A percentile compares a stretch with the other conserved stretches of the same genome.
Evolutionary conservation across 2,888 invertebrate species (phyloP).

Genomic region (Molanna angustata): DNA sequence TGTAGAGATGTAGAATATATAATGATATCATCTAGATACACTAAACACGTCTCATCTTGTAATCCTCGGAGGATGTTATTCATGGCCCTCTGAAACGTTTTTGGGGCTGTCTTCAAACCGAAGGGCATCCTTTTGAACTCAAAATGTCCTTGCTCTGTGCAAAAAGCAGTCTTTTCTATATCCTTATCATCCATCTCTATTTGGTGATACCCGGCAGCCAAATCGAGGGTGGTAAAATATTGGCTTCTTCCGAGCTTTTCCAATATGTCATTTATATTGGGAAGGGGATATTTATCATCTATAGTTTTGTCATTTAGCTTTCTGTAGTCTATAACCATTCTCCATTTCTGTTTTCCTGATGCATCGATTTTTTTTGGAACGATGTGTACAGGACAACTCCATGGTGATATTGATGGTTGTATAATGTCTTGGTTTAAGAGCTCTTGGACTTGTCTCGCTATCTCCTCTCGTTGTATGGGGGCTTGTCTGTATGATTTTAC

Average conservation of each 20-base stretch:
- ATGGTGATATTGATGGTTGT: conserved; percentile 24
- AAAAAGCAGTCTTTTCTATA: neutral
- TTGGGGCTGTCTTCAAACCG: neutral
- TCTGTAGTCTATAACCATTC: conserved; percentile 40
- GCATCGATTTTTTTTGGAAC: conserved; percentile 38
- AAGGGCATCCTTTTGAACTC: conserved; percentile 5
- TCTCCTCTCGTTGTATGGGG: conserved; percentile 35
- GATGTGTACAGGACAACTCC: conserved; percentile 34
- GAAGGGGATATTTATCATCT: conserved; percentile 35
- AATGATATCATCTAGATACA: conserved; percentile 1
- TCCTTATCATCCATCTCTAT: neutral
- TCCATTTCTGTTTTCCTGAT: conserved; percentile 32
- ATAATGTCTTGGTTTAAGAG: conserved; percentile 32
- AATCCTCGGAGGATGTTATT: neutral
- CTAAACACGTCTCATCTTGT: neutral
- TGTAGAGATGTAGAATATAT: conserved; percentile 2
- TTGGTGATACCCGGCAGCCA: conserved; percentile 7
- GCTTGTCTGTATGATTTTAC: conserved; percentile 35
- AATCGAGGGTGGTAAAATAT: conserved; percentile 25
- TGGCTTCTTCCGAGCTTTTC: conserved; percentile 22
- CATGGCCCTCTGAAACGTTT: conserved; percentile 1
- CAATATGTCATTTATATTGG: conserved; percentile 28
- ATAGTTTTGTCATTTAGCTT: conserved; percentile 40
- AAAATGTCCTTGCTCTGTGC: neutral
- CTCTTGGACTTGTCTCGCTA: conserved; percentile 35